Conservation (phyloP, 2,888 invertebrate species). For the Colletes collaris region DNA sequence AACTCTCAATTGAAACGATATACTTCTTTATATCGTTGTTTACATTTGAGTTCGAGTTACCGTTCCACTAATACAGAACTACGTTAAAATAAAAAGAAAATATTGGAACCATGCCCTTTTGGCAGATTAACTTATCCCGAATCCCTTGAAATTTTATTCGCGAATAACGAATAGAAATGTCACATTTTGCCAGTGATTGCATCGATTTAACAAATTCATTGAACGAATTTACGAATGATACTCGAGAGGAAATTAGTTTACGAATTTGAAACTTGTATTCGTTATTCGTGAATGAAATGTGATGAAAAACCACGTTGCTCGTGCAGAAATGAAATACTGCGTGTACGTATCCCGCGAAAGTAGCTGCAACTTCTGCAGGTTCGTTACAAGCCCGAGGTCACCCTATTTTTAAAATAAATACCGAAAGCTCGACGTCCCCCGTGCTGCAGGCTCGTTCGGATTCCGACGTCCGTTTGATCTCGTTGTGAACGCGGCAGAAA, state of each 20-base stretch:
- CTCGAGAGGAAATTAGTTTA: too few relatives aligned
- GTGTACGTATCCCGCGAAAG: slow-evolving; percentile 15
- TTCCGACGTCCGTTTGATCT: slow-evolving; percentile 46
- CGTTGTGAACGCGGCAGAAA: slow-evolving; percentile 60
- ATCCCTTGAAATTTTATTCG: too few relatives aligned
- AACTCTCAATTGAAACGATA: neutral
- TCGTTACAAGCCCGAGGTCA: slow-evolving; percentile 19
- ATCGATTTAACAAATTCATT: neutral
- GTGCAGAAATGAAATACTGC: neutral
- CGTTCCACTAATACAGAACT: neutral
- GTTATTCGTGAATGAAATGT: too few relatives aligned
- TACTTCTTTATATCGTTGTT: slow-evolving; percentile 21
- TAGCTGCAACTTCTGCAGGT: slow-evolving; percentile 16
- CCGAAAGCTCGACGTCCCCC: slow-evolving; percentile 3
- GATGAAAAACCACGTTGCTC: too few relatives aligned
- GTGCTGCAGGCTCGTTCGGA: slow-evolving; percentile 34
- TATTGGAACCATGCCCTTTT: neutral
- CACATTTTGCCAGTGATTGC: neutral
- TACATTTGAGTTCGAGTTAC: neutral
- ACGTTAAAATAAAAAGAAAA: too few relatives aligned
- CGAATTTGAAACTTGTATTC: too few relatives aligned
- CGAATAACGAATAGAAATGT: too few relatives aligned
- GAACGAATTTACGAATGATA: too few relatives aligned
- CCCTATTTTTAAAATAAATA: slow-evolving; percentile 43
- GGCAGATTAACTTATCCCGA: neutral